phyloP scores from a whole-genome alignment of 2,797 vertebrate species.

The Enteromius mattozi region DNA sequence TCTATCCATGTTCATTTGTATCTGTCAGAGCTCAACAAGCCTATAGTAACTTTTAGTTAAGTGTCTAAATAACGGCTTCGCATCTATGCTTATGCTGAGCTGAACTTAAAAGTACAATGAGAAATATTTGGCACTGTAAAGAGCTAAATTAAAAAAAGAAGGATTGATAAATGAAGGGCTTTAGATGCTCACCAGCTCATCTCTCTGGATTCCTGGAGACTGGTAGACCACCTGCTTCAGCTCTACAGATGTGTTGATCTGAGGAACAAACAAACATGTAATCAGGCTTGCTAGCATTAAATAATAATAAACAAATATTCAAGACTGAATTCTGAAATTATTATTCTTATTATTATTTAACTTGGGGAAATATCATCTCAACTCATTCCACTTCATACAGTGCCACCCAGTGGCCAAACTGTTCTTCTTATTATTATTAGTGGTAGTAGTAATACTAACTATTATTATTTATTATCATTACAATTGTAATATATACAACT shows the following conservation, averaged over 20 bases:
- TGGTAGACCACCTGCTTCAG: conserved; percentile 87
- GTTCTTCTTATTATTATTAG: too few species aligned
- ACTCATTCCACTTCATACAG: background rate
- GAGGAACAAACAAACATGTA: background rate
- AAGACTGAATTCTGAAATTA: too few species aligned
- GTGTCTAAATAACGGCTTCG: background rate
- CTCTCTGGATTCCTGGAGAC: conserved; percentile 87
- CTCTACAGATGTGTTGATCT: conserved; percentile 86
- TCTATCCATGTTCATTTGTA: background rate
- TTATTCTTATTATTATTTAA: background rate
- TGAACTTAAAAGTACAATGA: conserved; percentile 3
- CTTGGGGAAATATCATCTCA: background rate
- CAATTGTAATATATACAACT: background rate
- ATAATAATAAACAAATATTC: too few species aligned
- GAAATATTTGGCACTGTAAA: background rate
- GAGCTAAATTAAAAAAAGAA: background rate
- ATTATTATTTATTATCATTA: background rate
- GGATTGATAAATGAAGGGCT: background rate
- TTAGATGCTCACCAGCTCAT: conserved; percentile 83
- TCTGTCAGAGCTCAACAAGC: background rate
- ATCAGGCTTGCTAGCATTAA: too few species aligned
- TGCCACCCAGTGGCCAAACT: conserved; percentile 9
- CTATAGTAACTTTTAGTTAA: background rate
- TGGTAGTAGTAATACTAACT: too few species aligned
- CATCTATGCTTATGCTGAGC: background rate